Conservation (phyloP, 2,797 vertebrate genomes). For the Coilia nasus region DNA sequence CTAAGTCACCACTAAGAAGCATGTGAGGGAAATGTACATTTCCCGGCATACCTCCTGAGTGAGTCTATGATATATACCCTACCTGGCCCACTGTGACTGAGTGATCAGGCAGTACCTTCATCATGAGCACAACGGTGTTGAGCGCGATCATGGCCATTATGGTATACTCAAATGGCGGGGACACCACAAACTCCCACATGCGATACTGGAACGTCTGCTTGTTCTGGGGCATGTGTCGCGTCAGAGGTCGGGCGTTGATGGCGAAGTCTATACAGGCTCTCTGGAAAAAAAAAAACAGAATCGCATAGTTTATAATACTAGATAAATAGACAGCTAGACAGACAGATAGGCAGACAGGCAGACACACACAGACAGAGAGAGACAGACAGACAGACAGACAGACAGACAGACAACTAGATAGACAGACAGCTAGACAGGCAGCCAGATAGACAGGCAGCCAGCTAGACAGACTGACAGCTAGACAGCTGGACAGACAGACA, state of each 20-base stretch:
- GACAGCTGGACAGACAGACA: neutral
- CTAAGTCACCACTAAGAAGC: too few species aligned
- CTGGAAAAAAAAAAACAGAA: constrained; percentile 65
- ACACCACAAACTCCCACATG: constrained; percentile 99
- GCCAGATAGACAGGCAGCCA: too few species aligned
- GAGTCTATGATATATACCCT: neutral
- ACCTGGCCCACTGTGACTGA: neutral
- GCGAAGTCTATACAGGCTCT: constrained; percentile 97
- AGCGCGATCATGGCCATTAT: constrained; percentile 99
- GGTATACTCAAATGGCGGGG: constrained; percentile 94
- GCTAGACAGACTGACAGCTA: too few species aligned
- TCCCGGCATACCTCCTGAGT: too few species aligned
- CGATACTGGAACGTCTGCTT: constrained; percentile 95
- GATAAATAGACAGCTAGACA: too few species aligned
- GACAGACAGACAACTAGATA: too few species aligned
- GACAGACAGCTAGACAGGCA: too few species aligned
- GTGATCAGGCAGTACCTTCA: constrained; percentile 82
- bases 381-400: too few species aligned
- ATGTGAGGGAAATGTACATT: too few species aligned
- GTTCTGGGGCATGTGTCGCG: constrained; percentile 96
- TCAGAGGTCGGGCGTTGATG: constrained; percentile 93
- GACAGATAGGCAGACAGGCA: too few species aligned
- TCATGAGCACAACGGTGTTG: constrained; percentile 97
- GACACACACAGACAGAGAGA: too few species aligned
- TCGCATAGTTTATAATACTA: neutral